Base-by-base conservation (phyloP, 35 echinoderm and acorn worm genomes). In the Eucidaris tribuloides region DNA sequence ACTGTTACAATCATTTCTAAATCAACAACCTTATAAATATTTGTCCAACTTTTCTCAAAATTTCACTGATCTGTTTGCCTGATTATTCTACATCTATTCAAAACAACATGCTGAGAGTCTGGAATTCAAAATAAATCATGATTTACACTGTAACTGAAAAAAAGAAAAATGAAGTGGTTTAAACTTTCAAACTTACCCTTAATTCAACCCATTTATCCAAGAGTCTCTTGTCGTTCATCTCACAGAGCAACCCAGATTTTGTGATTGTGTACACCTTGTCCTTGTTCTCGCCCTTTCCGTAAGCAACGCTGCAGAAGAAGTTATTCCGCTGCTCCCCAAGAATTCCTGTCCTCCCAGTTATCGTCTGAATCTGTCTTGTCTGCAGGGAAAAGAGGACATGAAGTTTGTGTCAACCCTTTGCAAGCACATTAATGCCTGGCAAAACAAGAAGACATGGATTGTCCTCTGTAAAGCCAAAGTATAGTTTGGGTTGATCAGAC, bases 131-230 rank as follows among this genome's bases (percentile, higher is more conserved):
- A n/a, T n/a, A n/a, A n/a, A n/a, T n/a, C n/a, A n/a, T n/a, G n/a
- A n/a, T n/a, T n/a, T n/a, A n/a, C n/a, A n/a, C n/a, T n/a, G n/a
- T n/a, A n/a, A n/a, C n/a, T n/a, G n/a, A n/a, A n/a, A n/a, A n/a
- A n/a, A n/a, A n/a, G n/a, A n/a, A n/a, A n/a, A n/a, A n/a, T n/a
- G n/a, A n/a, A n/a, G n/a, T n/a, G n/a, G n/a, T n/a, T n/a, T n/a
- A n/a, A n/a, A n/a, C n/a, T n/a, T n/a, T n/a, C n/a, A n/a, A n/a
- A 79, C 96, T 93, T 84, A 99, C 96, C 91, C 96, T 90, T 14
- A 99, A 60, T 74, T 99, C 96, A 3, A 97, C 94, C 90, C 90
- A 99, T 72, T 99, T 99, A 74, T 99, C 96, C 22, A 99, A 55
- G 57, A 99, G 84, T 80, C 96, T 80, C 50, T 89, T 87, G 70